Evolutionary conservation across 1,140 invertebrate genomes (phyloP), one percentile per base, ranked within the genome.

Genomic region (Atta colombica): DNA sequence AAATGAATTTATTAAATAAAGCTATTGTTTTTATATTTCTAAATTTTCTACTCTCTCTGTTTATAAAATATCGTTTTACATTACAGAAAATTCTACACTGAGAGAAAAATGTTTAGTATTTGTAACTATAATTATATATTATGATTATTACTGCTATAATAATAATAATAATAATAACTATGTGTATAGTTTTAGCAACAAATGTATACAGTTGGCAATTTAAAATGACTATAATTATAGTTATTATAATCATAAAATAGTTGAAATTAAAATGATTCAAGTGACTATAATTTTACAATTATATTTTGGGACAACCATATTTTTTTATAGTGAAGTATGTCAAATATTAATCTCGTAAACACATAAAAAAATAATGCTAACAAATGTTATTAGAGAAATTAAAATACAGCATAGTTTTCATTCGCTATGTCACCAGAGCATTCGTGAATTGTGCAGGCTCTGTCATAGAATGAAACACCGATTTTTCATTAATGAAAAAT

Each of bases 401-500:
- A 25, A 39, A 55, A 5, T 21, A 55, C 10, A 72, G 51, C 8
- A 7, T 39, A 55, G 25, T 21, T 49, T 55, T 39, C 53, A 55
- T 16, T 55, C 8, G 31, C 49, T 7, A 21, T 21, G 31, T 6
- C 5, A 66, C 6, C 31, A 35, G 16, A n/a, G 45, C 8, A 25
- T 45, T 77, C 7, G 18, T 21, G 60, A 68, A 35, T 49, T 8
- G 4, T 10, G 18, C 18, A n/a, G 31, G 35, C 16, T 66, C 18
- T 35, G 60, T 55, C 49, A n/a, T 16, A n/a, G 16, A 69, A 10
- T 35, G 14, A 69, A 55, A 28, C 28, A 45, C 7, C 45, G n/a
- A 66, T 28, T 68, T 31, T 63, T 45, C 31, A 58, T 71, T 45
- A 71, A 71, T 66, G 35, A 58, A 58, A 81, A 81, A 71, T 45